Evolutionary conservation across 2,888 invertebrate genomes (phyloP).

Genomic region (Agrotis segetum): DNA sequence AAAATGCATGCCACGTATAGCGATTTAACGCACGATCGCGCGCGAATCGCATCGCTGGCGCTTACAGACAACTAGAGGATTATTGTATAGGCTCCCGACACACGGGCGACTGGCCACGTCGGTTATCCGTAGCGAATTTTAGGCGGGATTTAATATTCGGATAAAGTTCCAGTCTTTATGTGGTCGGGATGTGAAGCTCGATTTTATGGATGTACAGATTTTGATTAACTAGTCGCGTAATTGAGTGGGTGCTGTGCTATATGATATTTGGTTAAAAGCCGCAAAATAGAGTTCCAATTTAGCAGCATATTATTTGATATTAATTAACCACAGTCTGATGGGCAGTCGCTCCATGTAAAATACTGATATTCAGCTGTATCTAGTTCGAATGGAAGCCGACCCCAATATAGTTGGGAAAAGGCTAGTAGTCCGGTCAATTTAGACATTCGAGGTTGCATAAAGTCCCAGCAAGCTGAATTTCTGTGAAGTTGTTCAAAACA

Average conservation of each 20-base stretch:
- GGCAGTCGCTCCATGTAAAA: no score
- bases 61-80: constrained; percentile 60
- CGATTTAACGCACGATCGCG: constrained; percentile 64
- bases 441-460: no score
- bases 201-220: constrained; percentile 4
- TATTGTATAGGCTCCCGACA: constrained; percentile 56
- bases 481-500: no score
- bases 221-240: not conserved
- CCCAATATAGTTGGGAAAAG: no score
- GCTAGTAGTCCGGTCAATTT: no score
- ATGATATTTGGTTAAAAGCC: not conserved
- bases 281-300: not conserved
- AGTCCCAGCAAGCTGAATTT: no score
- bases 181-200: not conserved
- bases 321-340: no score
- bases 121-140: constrained; percentile 57
- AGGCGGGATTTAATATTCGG: constrained; percentile 54
- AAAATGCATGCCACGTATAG: constrained; percentile 60
- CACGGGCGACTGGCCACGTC: constrained; percentile 56
- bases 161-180: constrained; percentile 35
- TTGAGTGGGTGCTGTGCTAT: not conserved
- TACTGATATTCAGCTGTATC: no score
- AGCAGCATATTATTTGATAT: not conserved
- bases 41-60: constrained; percentile 54
- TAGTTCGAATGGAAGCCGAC: no score